Evolutionary conservation across 2,797 vertebrate genomes (phyloP).

Genomic region (Enoplosus armatus): DNA sequence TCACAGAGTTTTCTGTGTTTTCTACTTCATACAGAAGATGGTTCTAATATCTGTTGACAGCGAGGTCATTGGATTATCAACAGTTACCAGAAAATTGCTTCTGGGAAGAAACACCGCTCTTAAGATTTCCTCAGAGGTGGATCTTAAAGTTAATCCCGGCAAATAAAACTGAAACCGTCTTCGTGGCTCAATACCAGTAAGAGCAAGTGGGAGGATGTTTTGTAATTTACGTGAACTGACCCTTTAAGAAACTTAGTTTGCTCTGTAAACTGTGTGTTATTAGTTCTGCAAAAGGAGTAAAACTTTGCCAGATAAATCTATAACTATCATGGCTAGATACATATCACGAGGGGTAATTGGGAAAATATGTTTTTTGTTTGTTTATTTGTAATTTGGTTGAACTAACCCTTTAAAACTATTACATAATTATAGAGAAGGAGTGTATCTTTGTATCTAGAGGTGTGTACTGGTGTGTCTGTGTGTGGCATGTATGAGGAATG

Average conservation of each 20-base stretch:
- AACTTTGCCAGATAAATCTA: background rate
- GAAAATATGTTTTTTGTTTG: background rate
- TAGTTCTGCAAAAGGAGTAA: background rate
- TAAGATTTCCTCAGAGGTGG: background rate
- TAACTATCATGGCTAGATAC: background rate
- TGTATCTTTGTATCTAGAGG: background rate
- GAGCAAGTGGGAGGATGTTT: background rate
- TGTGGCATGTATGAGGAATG: slow-evolving; percentile 49
- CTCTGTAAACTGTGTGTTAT: too few relatives aligned
- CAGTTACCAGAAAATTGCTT: background rate
- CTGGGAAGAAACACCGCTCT: background rate
- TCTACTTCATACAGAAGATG: background rate
- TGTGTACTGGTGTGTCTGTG: slow-evolving; percentile 2
- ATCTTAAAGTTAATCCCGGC: background rate
- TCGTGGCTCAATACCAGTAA: too few relatives aligned
- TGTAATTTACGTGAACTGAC: background rate
- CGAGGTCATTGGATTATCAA: background rate
- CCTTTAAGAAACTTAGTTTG: background rate
- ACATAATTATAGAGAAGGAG: background rate
- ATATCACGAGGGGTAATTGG: background rate
- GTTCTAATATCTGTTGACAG: background rate
- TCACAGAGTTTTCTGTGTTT: background rate
- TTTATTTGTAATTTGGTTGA: background rate
- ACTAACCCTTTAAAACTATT: background rate
- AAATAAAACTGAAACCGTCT: background rate